Percentiles rank a stretch among this genome's conserved stretches.
phyloP scores from a whole-genome alignment of 2,797 vertebrate genomes.

The Rhabdophis nuchalis region DNA sequence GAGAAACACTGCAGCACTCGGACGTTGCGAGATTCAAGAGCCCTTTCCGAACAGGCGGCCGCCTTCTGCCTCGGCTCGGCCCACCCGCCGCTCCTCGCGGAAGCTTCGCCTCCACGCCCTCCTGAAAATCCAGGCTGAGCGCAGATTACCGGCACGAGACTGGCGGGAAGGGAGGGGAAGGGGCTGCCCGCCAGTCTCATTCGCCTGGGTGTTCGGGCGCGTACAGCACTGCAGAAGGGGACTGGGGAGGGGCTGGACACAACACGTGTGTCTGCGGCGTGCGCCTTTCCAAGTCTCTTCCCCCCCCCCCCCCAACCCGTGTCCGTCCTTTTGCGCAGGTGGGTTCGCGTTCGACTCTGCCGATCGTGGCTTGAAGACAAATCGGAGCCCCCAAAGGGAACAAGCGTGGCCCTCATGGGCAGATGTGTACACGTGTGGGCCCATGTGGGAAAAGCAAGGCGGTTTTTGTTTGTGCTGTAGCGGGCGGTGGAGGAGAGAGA shows the following conservation, averaged over 20 bases:
- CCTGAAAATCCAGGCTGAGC: not conserved
- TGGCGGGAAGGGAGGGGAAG: not conserved
- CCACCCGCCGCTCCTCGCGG: not conserved
- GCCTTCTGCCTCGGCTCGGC: not conserved
- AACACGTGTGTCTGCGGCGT: not conserved
- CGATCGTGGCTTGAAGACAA: not conserved
- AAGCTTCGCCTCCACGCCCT: not conserved
- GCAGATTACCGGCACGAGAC: not conserved
- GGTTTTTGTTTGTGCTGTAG: not conserved
- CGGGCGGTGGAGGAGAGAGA: not conserved
- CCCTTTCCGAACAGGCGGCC: not conserved
- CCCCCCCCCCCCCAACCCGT: too few relatives aligned
- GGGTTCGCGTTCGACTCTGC: too few relatives aligned
- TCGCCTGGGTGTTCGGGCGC: not conserved
- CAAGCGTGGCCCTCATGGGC: too few relatives aligned
- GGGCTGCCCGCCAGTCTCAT: not conserved
- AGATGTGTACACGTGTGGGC: not conserved
- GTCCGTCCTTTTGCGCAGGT: not conserved
- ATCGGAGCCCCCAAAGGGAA: not conserved
- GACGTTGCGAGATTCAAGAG: not conserved
- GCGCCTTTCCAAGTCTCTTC: not conserved
- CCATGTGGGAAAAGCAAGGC: not conserved
- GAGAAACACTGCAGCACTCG: too few relatives aligned
- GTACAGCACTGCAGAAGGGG: not conserved
- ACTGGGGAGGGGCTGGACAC: too few relatives aligned